Evolutionary conservation across 2,888 invertebrate genomes (phyloP), one percentile per base, ranked within the genome.

Genomic region (Lepas anatifera): DNA sequence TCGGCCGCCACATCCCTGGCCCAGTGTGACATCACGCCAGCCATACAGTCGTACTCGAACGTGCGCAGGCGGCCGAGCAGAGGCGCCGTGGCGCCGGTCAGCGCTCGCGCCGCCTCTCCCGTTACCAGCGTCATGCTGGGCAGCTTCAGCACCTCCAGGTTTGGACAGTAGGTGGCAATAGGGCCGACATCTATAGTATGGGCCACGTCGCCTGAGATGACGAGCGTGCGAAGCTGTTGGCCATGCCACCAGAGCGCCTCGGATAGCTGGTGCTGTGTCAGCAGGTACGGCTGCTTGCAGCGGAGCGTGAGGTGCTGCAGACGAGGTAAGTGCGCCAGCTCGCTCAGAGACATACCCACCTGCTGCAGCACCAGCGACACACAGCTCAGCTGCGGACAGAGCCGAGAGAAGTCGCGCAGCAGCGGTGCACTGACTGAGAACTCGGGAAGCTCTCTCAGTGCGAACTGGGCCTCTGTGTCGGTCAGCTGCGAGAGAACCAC

Each of bases 111-210:
- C 18, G 58, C 58, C 29, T 58, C 32, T 29, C 58, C 58, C 32
- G 18, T 7, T 6, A 32, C 16, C 58, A 58, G 58, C 58, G 58
- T 58, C 58, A 58, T 18, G 32, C 58, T 58, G 32, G 58, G 58
- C 58, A 58, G 58, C 58, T 58, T 58, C 18, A 58, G 58, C 58
- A 58, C 58, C 58, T 58, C 58, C 32, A 58, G 58, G 58, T 27
- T 11, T 7, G 58, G 58, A 7, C 58, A 58, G 32, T 58, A 58
- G 32, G 32, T 22, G 32, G 58, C 58, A 10, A 58, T 16, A 4
- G 6, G 32, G 3, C 32, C 58, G 25, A 58, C 18, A 22, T 58
- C 58, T 2, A 58, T 32, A 2, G 32, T 58, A 29, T 58, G 18
- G 58, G 29, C 18, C 58, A 58, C 58, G 58, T 58, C 58, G 18